A percentile compares a stretch with the other conserved stretches of the same genome.
These are phyloP conservation scores for Myathropa florea DNA, from an alignment of 2,888 invertebrate species.

Conservation along the genomic window DNA sequence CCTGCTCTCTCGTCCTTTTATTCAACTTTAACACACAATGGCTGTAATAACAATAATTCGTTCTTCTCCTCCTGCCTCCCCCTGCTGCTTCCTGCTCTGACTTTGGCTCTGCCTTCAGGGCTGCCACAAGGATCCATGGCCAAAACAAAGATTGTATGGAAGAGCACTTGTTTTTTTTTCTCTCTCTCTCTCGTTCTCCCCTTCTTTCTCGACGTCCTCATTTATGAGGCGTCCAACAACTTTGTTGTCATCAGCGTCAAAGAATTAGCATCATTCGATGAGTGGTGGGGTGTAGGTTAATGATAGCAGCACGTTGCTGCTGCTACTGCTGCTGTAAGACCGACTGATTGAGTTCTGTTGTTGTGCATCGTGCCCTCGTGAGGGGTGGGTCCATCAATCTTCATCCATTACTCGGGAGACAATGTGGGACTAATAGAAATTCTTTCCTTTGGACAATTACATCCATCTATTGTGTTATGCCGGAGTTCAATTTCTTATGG, in stretches of 20 bases:
- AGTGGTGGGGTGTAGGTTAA: neutral
- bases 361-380: neutral
- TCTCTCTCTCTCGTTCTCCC: too few species aligned
- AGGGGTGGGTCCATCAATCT: conserved; percentile 61
- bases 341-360: neutral
- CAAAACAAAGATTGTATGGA: neutral
- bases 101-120: neutral
- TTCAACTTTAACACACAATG: conserved; percentile 46
- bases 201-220: neutral
- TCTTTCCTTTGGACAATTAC: conserved; percentile 42
- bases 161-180: neutral
- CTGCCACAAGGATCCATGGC: neutral
- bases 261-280: too few species aligned
- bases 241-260: neutral
- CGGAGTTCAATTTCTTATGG: conserved; percentile 34
- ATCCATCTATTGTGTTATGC: conserved; percentile 18
- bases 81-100: neutral
- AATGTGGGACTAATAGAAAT: conserved; percentile 56
- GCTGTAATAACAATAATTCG: conserved; percentile 62
- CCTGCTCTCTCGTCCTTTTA: neutral
- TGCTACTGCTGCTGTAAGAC: too few species aligned
- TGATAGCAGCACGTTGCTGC: neutral
- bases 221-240: neutral
- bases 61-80: neutral
- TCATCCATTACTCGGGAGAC: conserved; percentile 67